These are phyloP conservation scores for Piezodorus guildinii DNA, from an alignment of 1,140 invertebrate genomes.

Conservation along the genomic window DNA sequence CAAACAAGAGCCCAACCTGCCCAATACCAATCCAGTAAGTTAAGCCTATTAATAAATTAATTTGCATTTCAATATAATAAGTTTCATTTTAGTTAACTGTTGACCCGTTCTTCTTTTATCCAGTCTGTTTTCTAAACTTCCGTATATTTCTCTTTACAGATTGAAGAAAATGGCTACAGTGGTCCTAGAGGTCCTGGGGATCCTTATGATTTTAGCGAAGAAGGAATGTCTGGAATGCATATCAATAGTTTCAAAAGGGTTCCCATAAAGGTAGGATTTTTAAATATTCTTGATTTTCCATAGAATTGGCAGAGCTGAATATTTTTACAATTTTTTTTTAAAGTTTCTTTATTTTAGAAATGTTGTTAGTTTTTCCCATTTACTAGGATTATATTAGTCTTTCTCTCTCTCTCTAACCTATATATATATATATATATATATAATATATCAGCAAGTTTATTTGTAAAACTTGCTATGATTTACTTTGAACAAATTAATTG, in stretches of 20 bases:
- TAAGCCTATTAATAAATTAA: not conserved
- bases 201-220: slow-evolving; percentile 59
- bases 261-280: slow-evolving; percentile 36
- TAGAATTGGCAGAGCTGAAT: too few relatives aligned
- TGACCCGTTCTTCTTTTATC: not conserved
- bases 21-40: slow-evolving; percentile 10
- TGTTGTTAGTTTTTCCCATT: too few relatives aligned
- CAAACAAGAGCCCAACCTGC: slow-evolving; percentile 26
- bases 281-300: too few relatives aligned
- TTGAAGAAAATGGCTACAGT: not conserved
- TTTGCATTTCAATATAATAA: not conserved
- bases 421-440: too few relatives aligned
- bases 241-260: slow-evolving; percentile 8
- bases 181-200: slow-evolving; percentile 38
- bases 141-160: not conserved
- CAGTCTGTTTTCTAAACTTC: not conserved
- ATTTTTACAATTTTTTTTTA: too few relatives aligned
- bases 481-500: too few relatives aligned
- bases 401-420: too few relatives aligned
- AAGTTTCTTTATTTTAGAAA: too few relatives aligned
- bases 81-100: not conserved
- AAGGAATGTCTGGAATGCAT: slow-evolving; percentile 30
- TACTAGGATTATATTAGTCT: too few relatives aligned
- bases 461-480: too few relatives aligned
- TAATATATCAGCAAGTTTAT: too few relatives aligned